Evolutionary conservation across 2,113 vertebrate genomes (phyloP), one percentile per base, ranked within the genome.

Genomic region (Ancistrus triradiatus): DNA sequence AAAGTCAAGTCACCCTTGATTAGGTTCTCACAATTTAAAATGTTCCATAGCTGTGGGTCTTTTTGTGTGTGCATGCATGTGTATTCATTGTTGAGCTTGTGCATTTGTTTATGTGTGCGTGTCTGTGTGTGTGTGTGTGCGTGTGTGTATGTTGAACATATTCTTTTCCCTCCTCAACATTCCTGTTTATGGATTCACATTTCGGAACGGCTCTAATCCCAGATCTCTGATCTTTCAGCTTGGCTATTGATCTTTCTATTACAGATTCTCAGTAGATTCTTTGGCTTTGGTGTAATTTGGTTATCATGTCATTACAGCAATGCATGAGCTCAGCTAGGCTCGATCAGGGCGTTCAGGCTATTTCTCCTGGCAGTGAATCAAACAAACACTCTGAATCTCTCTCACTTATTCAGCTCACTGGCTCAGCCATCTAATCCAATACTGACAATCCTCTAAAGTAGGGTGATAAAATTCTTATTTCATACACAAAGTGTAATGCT

Each of bases 1-100:
- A 85, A 82, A 77, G 82, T 78, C 80, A 82, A 69, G 78, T 86
- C 82, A 75, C 76, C 78, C 76, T 82, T 81, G 64, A 83, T 82
- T 82, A 77, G 60, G 60, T 59, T 80, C 59, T 49, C 43, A 55
- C 63, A 31, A 56, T 58, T 68, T 65, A 63, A 71, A 78, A 74
- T 37, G 59, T 59, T 74, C 37, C 57, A 66, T 49, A 63, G 71
- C 58, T 64, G 22, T 58, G n/a, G 35, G 61, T 28, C 37, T 59
- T 33, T 57, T 57, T 42, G 27, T 42, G 37, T 37, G 52, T 60
- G 37, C 57, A 52, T n/a, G 22, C 35, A 21, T 60, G 50, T 28
- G 42, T 37, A 38, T 47, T 22, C 19, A 25, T 25, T 15, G 49
- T 21, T 28, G 15, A 37, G 19, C 44, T 37, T 46, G 48, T 10